Evolutionary conservation across 2,888 invertebrate genomes (phyloP), one percentile per base, ranked within the genome.

Genomic region (Meteorus cinctellus): DNA sequence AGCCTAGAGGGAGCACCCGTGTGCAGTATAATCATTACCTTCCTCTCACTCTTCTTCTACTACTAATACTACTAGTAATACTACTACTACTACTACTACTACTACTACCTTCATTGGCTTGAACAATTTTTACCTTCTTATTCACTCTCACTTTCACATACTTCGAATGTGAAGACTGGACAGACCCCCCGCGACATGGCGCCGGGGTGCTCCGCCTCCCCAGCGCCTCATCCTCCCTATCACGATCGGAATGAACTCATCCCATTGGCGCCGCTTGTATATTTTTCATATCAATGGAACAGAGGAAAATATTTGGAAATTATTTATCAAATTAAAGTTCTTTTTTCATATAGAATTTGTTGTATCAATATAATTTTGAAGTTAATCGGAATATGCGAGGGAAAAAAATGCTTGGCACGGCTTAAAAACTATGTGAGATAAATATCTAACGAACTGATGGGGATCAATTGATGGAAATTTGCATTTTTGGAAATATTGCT

Each of bases 101-200:
- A 48, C 48, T 48, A 48, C n/a, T 55, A 55, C 55, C 55, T 55
- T 55, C 6, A 55, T 72, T 48, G n/a, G 34, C 27, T 75, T 65
- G 27, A 16, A 24, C 62, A 68, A 45, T 68, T 68, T 76, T 48
- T 76, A 66, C 60, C 36, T 24, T 68, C 74, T 34, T 19, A 51
- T 19, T 41, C 48, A 2, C 8, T 19, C 27, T 12, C 12, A 41
- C 70, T 60, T 19, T 41, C 36, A 41, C 62, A 62, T 27, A 19
- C 41, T 62, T 69, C 72, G 75, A 71, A 77, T 51, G 72, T 59
- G 51, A 48, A 74, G 70, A 76, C 51, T 73, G 63, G 34, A 48
- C 65, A 85, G 89, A 89, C 89, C 89, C 89, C 89, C 89, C 88
- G 88, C 88, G 89, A 89, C 85, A 89, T 88, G 89, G 89, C 89